A percentile compares a stretch with the other conserved stretches of the same genome.
These are phyloP conservation scores for Alviniconcha strummeri DNA, from an alignment of 2,888 invertebrate species.

Conservation along the genomic window DNA sequence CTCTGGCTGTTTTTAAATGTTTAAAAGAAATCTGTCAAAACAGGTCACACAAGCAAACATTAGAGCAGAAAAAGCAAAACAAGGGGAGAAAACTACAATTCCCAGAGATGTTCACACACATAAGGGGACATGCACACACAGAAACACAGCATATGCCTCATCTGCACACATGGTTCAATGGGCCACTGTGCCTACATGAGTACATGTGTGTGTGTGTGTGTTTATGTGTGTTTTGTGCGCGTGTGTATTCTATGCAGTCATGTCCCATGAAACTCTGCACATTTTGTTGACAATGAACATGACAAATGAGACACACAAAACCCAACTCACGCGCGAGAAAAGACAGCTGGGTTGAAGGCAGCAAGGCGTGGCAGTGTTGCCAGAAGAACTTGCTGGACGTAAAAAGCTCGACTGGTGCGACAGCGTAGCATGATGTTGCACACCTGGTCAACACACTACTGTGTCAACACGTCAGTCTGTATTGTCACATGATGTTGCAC, in stretches of 20 bases:
- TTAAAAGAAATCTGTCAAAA: neutral
- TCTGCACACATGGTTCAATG: too few species aligned
- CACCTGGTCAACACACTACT: constrained; percentile 60
- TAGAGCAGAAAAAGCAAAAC: too few species aligned
- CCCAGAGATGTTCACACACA: too few species aligned
- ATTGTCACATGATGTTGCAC: constrained; percentile 77
- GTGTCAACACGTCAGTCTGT: too few species aligned
- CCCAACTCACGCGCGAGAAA: constrained; percentile 73
- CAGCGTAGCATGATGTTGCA: constrained; percentile 83
- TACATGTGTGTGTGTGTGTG: neutral
- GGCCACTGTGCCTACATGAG: neutral
- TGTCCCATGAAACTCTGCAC: too few species aligned
- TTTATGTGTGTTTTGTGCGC: neutral
- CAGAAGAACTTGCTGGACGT: constrained; percentile 91
- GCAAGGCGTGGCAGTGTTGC: constrained; percentile 92
- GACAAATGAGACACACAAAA: neutral
- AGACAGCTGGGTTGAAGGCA: constrained; percentile 90
- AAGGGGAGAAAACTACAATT: too few species aligned
- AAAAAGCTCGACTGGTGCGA: constrained; percentile 82
- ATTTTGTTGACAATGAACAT: too few species aligned
- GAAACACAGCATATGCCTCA: too few species aligned
- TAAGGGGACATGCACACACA: too few species aligned
- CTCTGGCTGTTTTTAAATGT: neutral
- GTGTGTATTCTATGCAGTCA: neutral
- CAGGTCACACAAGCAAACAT: too few species aligned